Conservation (phyloP, 1,140 invertebrate genomes). For the Drosophila hydei region DNA sequence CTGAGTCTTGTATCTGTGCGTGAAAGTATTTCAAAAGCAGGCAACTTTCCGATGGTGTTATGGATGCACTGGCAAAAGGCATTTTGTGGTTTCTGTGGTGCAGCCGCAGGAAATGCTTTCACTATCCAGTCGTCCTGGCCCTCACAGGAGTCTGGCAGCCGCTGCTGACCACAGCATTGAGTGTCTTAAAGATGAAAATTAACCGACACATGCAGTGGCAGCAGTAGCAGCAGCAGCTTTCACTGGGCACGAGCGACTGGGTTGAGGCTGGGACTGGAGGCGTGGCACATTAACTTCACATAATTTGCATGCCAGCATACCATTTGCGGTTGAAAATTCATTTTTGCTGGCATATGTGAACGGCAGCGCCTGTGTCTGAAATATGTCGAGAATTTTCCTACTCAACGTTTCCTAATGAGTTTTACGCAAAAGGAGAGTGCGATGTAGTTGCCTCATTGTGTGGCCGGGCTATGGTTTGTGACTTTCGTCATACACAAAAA, state of each 20-base stretch:
- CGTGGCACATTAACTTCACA: constrained; percentile 68
- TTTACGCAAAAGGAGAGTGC: constrained; percentile 46
- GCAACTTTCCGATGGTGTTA: background rate
- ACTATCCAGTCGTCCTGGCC: constrained; percentile 34
- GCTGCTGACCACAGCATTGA: constrained; percentile 69
- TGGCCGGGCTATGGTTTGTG: constrained; percentile 1
- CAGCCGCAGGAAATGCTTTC: constrained; percentile 67
- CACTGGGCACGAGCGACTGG: background rate
- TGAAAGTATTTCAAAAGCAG: constrained; percentile 34
- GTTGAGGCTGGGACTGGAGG: background rate
- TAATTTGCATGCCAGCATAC: constrained; percentile 74
- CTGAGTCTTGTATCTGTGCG: constrained; percentile 24
- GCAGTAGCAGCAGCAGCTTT: background rate
- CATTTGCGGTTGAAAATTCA: constrained; percentile 72
- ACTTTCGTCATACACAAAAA: constrained; percentile 36
- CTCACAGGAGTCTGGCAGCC: constrained; percentile 41
- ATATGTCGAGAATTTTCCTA: constrained; percentile 60
- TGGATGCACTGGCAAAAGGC: constrained; percentile 53
- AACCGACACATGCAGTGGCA: constrained; percentile 51
- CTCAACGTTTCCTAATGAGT: constrained; percentile 72
- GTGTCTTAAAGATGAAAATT: constrained; percentile 81
- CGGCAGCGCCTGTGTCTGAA: constrained; percentile 45
- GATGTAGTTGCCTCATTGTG: constrained; percentile 20
- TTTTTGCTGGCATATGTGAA: constrained; percentile 66
- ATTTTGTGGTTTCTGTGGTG: constrained; percentile 65